phyloP scores from a whole-genome alignment of 2,888 invertebrate species.

The Pollenia amentaria region DNA sequence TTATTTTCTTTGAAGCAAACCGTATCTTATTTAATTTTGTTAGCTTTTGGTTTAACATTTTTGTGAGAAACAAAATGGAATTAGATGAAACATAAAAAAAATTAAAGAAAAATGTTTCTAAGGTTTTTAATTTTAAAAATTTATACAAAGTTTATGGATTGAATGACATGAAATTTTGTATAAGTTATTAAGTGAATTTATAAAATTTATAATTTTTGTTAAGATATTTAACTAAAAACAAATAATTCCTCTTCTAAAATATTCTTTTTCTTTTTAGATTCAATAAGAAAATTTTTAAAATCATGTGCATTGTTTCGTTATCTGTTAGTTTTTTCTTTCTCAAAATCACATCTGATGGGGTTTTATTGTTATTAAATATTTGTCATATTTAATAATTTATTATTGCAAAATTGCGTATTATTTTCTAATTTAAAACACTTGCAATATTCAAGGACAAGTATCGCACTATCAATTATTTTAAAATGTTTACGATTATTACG shows the following conservation, averaged over 20 bases:
- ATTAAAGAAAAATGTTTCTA: no score
- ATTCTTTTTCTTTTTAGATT: no score
- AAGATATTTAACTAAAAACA: no score
- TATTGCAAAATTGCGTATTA: slow-evolving; percentile 42
- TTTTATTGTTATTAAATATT: slow-evolving; percentile 19
- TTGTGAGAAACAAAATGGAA: slow-evolving; percentile 2
- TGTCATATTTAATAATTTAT: slow-evolving; percentile 47
- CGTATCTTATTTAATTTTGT: no score
- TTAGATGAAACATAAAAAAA: background rate
- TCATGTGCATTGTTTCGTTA: background rate
- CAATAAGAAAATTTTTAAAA: background rate
- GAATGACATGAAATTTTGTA: no score
- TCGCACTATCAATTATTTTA: background rate
- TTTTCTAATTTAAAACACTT: slow-evolving; percentile 50
- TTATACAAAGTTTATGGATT: no score
- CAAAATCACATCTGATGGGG: background rate
- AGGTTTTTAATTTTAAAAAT: no score
- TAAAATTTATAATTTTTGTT: no score
- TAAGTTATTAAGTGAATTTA: no score
- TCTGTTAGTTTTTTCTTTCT: background rate
- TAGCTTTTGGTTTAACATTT: no score
- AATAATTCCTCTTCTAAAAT: no score
- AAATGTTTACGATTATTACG: background rate
- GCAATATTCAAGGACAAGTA: slow-evolving; percentile 45
- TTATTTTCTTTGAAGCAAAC: no score